Base-by-base conservation (phyloP, 1,140 invertebrate species). In the Nixonia krombeini region DNA sequence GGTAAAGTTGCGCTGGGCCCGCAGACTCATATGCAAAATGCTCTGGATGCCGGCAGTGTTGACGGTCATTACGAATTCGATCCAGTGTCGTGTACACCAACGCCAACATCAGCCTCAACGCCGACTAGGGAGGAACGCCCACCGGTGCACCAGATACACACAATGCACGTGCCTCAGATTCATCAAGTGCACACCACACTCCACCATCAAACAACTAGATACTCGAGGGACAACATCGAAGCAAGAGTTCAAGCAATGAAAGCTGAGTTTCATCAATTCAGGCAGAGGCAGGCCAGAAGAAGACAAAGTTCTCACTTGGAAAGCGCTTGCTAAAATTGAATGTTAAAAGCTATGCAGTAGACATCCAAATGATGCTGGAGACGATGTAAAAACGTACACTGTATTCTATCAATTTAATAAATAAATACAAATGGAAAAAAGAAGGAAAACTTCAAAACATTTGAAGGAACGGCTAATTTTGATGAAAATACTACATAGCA, bases 41-140 rank as follows among this genome's bases (percentile, higher is more conserved):
- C 88, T 4, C 83, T 91, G 7, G 94, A 96, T 82, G 90, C 92
- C 46, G 90, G 91, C 55, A 96, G 94, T 72, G 95, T 96, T 29
- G 96, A 97, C 82, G 95, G 94, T 37, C 96, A 97, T 81, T 98
- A 97, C 84, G 96, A 97, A 84, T 97, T 96, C 86, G 94, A 96
- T 82, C 90, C 91, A 9, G 88, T 89, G 0, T 89, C 89, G 5
- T 89, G 89, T 26, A 92, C 92, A 13, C 91, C 93, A 6, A 91
- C 93, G n/a, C 90, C 90, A 0, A 87, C 88, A 0, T 90, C 90
- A 1, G 88, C 87, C 25, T 86, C 87, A 1, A 89, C 90, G 28
- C 88, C 89, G 1, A 87, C 87, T 4, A 84, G 91, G 40, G 88
- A 89, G 56, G 84, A 87, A 23, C 82, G 87, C 7, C 84, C 82